Evolutionary conservation across 2,888 invertebrate species (phyloP).

Genomic region (Amblyjoppa fuscipennis): DNA sequence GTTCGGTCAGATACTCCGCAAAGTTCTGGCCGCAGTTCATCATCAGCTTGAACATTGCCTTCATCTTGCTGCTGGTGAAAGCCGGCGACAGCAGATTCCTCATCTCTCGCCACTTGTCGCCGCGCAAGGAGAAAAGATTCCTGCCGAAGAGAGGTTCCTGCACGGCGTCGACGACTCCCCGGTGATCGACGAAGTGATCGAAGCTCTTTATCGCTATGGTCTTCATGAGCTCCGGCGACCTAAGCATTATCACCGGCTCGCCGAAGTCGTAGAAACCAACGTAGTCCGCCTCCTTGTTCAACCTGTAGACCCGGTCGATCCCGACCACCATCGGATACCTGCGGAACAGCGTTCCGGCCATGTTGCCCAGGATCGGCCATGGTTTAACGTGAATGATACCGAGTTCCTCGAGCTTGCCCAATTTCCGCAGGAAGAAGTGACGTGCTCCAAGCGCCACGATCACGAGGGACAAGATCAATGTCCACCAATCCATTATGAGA

Average conservation of each 20-base stretch:
- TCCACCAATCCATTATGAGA: constrained; percentile 21
- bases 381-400: constrained; percentile 28
- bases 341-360: constrained; percentile 59
- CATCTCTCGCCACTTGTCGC: constrained; percentile 60
- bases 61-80: constrained; percentile 69
- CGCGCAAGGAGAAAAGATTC: constrained; percentile 57
- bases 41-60: constrained; percentile 67
- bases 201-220: constrained; percentile 73
- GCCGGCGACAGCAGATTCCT: constrained; percentile 60
- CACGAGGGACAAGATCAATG: neutral
- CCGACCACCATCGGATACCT: constrained; percentile 36
- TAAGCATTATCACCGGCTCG: constrained; percentile 75
- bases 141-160: constrained; percentile 62
- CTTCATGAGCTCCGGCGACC: constrained; percentile 81
- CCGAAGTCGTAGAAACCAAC: constrained; percentile 77
- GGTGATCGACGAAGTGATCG: constrained; percentile 65
- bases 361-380: constrained; percentile 62
- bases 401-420: constrained; percentile 23
- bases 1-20: constrained; percentile 56
- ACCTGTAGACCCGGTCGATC: constrained; percentile 65
- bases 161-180: constrained; percentile 42
- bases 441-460: neutral
- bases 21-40: constrained; percentile 60
- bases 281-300: constrained; percentile 65
- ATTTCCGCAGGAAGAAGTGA: constrained; percentile 16